Percentiles rank a stretch among this genome's conserved stretches.
phyloP scores from a whole-genome alignment of 2,113 vertebrate genomes.

The Pomatorhinus ruficollis region DNA sequence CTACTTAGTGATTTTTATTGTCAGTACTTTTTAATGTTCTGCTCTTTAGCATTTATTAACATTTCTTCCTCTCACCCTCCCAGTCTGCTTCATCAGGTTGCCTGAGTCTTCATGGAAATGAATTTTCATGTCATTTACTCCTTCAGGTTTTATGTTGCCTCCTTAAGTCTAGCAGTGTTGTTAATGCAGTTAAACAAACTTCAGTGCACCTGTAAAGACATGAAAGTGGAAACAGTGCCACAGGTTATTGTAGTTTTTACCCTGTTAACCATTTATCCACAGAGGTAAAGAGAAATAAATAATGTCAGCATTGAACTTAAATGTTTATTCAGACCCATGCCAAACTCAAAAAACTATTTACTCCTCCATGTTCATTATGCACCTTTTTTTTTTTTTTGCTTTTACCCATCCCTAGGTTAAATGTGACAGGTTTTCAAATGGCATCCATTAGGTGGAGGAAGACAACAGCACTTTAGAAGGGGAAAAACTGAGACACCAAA shows the following conservation, averaged over 20 bases:
- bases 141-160: background rate
- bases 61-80: background rate
- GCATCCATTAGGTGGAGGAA: background rate
- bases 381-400: background rate
- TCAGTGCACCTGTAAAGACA: background rate
- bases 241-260: background rate
- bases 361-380: background rate
- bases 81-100: background rate
- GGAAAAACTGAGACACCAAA: background rate
- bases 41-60: background rate
- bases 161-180: background rate
- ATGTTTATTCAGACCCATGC: background rate
- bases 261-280: background rate
- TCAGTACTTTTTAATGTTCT: background rate
- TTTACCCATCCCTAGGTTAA: background rate
- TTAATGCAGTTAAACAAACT: background rate
- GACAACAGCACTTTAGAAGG: background rate
- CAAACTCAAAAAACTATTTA: background rate
- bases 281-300: constrained; percentile 36
- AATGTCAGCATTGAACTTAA: background rate
- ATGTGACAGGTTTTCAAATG: background rate
- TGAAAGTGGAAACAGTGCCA: background rate
- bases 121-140: background rate
- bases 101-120: background rate
- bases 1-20: background rate